Base-by-base conservation (phyloP, 1,140 invertebrate genomes). In the Achroia grisella region DNA sequence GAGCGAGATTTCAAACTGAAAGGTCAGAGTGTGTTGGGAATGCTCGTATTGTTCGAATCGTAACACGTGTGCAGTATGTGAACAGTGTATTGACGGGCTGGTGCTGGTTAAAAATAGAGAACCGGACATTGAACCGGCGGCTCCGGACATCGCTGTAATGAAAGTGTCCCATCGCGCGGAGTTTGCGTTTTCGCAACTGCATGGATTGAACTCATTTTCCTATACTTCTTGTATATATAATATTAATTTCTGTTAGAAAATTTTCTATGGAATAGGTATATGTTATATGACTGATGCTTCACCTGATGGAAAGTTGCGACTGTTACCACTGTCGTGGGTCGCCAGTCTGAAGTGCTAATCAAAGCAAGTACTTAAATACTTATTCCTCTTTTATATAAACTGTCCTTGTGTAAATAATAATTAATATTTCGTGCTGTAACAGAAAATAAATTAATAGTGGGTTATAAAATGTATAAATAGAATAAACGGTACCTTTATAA, bases 61-160 rank as follows among this genome's bases (percentile, higher is more conserved):
- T 45, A 65, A 52, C 57, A 62, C 50, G 59, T 74, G 73, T 74
- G 62, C 62, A 66, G 40, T 52, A 17, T 52, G 57, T 51, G 42
- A 45, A 52, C 39, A 40, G 35, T 45, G 32, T 61, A 60, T 56
- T 33, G 47, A 31, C 40, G 39, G 50, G 48, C 48, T 52, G 57
- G 62, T 57, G 51, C 52, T 53, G 44, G 63, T 68, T 80, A 80
- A 75, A 77, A 71, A 80, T 80, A 80, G 71, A 67, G 48, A 41
- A 60, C 67, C 73, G 76, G 71, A 77, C 76, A 73, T 80, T 80
- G 76, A 80, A 80, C 75, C 56, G 67, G 39, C 44, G 44, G 44
- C 52, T 59, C 66, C 63, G 71, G 70, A 77, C 76, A 71, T 64
- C 55, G 52, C 39, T 43, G 61, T 72, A 74, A 75, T 76, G 70